A percentile compares a stretch with the other conserved stretches of the same genome.
Evolutionary conservation across 2,797 vertebrate species (phyloP).

Genomic region (Lycodopsis pacificus): DNA sequence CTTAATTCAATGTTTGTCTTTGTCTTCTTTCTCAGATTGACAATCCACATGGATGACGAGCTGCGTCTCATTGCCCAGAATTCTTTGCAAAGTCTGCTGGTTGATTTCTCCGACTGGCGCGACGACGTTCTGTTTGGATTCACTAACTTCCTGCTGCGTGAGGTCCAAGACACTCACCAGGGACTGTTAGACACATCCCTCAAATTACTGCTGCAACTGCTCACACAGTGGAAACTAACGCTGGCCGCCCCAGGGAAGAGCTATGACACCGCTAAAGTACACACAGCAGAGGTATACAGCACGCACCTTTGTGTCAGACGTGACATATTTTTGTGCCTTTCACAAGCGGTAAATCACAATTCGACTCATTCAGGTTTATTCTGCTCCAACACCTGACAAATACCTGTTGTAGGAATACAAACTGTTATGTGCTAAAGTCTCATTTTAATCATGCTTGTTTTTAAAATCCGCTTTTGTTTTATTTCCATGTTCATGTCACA

Average conservation of each 20-base stretch:
- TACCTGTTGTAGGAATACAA: not conserved
- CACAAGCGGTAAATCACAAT: not conserved
- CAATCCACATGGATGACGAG: conserved; percentile 99
- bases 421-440: not conserved
- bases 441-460: not conserved
- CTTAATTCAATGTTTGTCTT: conserved; percentile 1
- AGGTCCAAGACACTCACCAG: conserved; percentile 95
- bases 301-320: not conserved
- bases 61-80: conserved; percentile 97
- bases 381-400: not conserved
- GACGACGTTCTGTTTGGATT: conserved; percentile 97
- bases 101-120: conserved; percentile 97
- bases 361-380: not conserved
- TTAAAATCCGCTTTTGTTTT: conserved; percentile 1
- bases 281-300: conserved; percentile 75
- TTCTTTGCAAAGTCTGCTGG: conserved; percentile 94
- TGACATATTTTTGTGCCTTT: not conserved
- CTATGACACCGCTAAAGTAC: conserved; percentile 60
- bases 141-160: conserved; percentile 94
- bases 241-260: conserved; percentile 83
- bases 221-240: conserved; percentile 96
- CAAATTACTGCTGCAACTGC: conserved; percentile 95
- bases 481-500: conserved; percentile 28
- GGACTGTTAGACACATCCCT: conserved; percentile 93
- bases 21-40: conserved; percentile 83